These are phyloP conservation scores for Artibeus jamaicensis DNA, from an alignment of 2,797 vertebrate species.

Conservation along the genomic window DNA sequence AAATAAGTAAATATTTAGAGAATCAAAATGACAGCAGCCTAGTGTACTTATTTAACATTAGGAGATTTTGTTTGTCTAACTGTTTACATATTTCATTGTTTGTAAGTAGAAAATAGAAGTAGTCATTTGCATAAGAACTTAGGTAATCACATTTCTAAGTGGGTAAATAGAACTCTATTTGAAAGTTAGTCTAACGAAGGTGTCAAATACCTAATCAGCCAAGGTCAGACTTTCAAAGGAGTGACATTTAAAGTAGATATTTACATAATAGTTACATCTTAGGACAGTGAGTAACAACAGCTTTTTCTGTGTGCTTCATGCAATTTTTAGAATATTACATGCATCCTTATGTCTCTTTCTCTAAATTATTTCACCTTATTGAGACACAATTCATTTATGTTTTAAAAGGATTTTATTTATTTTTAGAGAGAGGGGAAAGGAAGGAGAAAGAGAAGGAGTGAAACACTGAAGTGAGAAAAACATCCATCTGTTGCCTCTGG, in stretches of 20 bases:
- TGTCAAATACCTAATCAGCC: background rate
- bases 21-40: background rate
- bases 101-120: conserved; percentile 27
- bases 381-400: background rate
- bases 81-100: background rate
- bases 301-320: background rate
- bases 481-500: background rate
- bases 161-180: background rate
- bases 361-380: background rate
- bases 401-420: background rate
- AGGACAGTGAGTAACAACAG: background rate
- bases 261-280: background rate
- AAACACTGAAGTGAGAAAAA: background rate
- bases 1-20: background rate
- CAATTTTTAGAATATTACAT: conserved; percentile 27
- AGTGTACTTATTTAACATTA: background rate
- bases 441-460: background rate
- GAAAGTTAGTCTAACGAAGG: background rate
- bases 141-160: background rate
- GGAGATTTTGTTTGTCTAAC: conserved; percentile 16
- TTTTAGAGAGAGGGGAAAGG: background rate
- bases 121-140: background rate
- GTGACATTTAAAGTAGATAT: conserved; percentile 46
- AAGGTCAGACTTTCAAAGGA: background rate
- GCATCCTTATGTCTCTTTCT: background rate